phyloP scores from a whole-genome alignment of 2,113 vertebrate species.

The Taxidea taxus region DNA sequence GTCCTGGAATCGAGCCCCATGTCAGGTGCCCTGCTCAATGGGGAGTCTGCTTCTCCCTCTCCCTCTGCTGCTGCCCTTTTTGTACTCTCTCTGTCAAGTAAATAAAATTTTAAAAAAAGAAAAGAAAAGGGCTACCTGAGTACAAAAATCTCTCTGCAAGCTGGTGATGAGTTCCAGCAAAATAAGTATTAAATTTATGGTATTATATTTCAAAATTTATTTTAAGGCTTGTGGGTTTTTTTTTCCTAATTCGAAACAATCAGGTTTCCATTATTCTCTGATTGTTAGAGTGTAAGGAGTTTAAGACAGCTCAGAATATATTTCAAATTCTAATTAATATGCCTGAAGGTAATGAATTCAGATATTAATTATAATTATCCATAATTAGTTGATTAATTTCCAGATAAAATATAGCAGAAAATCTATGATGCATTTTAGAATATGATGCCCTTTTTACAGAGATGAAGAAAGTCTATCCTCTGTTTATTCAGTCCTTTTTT shows the following conservation, averaged over 20 bases:
- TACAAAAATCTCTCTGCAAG: not conserved
- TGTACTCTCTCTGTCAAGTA: no score
- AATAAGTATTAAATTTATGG: not conserved
- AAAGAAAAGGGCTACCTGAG: not conserved
- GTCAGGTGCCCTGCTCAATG: no score
- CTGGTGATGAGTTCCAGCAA: not conserved
- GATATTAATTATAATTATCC: conserved; percentile 74
- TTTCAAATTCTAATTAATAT: conserved; percentile 71
- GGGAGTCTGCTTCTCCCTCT: no score
- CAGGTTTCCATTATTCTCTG: conserved; percentile 70
- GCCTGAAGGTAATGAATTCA: conserved; percentile 72
- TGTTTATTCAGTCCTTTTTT: not conserved
- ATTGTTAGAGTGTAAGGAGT: conserved; percentile 52
- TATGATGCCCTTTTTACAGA: conserved; percentile 7
- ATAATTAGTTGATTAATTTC: conserved; percentile 75
- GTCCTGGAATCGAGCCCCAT: not conserved
- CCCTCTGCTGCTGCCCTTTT: no score
- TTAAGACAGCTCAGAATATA: conserved; percentile 55
- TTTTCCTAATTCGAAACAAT: conserved; percentile 58
- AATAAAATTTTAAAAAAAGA: no score
- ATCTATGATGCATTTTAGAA: conserved; percentile 47
- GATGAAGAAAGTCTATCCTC: not conserved
- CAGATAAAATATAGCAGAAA: conserved; percentile 55
- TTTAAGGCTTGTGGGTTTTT: conserved; percentile 36
- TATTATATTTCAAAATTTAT: conserved; percentile 52